Conservation (phyloP, 2,113 vertebrate species). For the Antidorcas marsupialis region DNA sequence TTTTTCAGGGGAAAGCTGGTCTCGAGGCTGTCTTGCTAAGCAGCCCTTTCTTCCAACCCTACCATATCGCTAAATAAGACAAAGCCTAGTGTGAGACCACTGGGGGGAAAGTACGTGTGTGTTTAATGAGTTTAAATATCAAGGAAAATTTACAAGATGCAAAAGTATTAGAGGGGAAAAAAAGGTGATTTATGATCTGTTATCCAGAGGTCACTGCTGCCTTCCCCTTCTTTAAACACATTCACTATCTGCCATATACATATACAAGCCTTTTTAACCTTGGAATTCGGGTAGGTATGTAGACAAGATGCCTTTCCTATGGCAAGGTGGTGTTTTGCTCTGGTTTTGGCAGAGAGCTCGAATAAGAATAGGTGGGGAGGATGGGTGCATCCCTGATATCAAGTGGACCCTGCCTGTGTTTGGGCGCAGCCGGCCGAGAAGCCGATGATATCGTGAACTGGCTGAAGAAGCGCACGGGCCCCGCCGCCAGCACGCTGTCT, state of each 20-base stretch:
- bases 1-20: not conserved
- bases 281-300: fast-evolving
- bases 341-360: not conserved
- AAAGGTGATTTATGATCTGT: fast-evolving
- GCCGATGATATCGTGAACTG: conserved; percentile 94
- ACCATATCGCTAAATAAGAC: not conserved
- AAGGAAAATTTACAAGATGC: not conserved
- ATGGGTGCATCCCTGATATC: fast-evolving
- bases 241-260: fast-evolving
- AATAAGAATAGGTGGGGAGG: not conserved
- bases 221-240: fast-evolving
- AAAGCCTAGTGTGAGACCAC: not conserved
- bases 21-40: not conserved
- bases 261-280: fast-evolving
- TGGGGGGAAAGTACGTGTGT: fast-evolving
- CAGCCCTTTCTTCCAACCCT: not conserved
- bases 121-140: fast-evolving
- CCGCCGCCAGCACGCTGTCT: conserved; percentile 82
- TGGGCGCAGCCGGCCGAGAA: conserved; percentile 90
- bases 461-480: conserved; percentile 96
- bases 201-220: fast-evolving
- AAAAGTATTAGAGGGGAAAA: too few species aligned
- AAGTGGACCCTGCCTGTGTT: not conserved
- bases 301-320: fast-evolving
- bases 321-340: fast-evolving